phyloP scores from a whole-genome alignment of 2,888 invertebrate genomes.

The Drosophila kuntzei region DNA sequence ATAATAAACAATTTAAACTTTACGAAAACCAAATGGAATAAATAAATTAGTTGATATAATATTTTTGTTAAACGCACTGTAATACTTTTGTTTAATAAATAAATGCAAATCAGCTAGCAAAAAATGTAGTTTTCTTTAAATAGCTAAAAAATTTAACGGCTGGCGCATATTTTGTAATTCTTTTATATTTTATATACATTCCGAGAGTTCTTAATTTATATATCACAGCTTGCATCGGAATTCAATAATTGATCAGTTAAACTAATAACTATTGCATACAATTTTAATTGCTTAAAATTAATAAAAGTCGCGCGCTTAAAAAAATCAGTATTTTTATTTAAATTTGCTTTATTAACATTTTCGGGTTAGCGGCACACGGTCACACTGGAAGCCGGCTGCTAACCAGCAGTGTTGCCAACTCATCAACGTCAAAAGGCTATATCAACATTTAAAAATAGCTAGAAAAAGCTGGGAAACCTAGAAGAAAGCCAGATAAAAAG shows the following conservation, averaged over 20 bases:
- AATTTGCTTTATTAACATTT: not conserved
- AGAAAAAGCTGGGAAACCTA: too few relatives aligned
- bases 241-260: too few relatives aligned
- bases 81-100: constrained; percentile 67
- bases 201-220: too few relatives aligned
- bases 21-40: constrained; percentile 19
- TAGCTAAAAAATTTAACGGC: not conserved
- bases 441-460: too few relatives aligned
- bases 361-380: not conserved
- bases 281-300: not conserved
- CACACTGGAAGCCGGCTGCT: constrained; percentile 43
- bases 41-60: constrained; percentile 45
- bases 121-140: not conserved
- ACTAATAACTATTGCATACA: too few relatives aligned
- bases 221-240: too few relatives aligned
- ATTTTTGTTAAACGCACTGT: constrained; percentile 64
- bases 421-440: too few relatives aligned
- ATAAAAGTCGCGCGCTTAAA: not conserved
- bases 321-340: constrained; percentile 7
- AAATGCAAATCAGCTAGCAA: constrained; percentile 64
- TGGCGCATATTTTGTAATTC: too few relatives aligned
- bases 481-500: too few relatives aligned
- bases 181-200: too few relatives aligned
- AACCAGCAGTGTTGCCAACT: constrained; percentile 36
- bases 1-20: constrained; percentile 47